A percentile compares a stretch with the other conserved stretches of the same genome.
Evolutionary conservation across 2,797 vertebrate genomes (phyloP).

Genomic region (Syngnathus rostellatus): DNA sequence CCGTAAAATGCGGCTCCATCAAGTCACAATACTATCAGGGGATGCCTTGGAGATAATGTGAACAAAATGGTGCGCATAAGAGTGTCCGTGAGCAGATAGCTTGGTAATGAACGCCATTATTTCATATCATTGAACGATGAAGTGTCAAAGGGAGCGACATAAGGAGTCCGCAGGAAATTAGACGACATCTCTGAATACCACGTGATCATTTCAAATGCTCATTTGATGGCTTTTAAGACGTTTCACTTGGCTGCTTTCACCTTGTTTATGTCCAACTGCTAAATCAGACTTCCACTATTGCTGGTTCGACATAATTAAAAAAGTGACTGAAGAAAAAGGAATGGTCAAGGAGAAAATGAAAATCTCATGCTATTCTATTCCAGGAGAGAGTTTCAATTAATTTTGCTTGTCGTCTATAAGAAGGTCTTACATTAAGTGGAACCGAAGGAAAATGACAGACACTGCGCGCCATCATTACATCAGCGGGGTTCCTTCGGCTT

Average conservation of each 20-base stretch:
- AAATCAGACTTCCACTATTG: background rate
- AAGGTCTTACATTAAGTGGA: conserved; percentile 54
- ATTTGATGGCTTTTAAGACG: background rate
- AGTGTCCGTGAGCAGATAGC: background rate
- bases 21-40: conserved; percentile 11
- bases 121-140: background rate
- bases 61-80: background rate
- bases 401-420: background rate
- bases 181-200: background rate
- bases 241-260: conserved; percentile 1
- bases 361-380: background rate
- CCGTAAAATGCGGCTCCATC: conserved; percentile 26
- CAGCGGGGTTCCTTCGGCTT: background rate
- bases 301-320: background rate
- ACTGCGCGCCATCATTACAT: conserved; percentile 2
- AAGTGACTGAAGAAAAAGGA: background rate
- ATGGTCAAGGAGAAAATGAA: background rate
- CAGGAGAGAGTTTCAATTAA: background rate
- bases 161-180: background rate
- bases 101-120: background rate
- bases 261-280: background rate
- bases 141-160: background rate
- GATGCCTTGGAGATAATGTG: background rate
- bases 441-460: conserved; percentile 68
- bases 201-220: background rate